phyloP scores from a whole-genome alignment of 2,888 invertebrate genomes.

The Plutella xylostella region DNA sequence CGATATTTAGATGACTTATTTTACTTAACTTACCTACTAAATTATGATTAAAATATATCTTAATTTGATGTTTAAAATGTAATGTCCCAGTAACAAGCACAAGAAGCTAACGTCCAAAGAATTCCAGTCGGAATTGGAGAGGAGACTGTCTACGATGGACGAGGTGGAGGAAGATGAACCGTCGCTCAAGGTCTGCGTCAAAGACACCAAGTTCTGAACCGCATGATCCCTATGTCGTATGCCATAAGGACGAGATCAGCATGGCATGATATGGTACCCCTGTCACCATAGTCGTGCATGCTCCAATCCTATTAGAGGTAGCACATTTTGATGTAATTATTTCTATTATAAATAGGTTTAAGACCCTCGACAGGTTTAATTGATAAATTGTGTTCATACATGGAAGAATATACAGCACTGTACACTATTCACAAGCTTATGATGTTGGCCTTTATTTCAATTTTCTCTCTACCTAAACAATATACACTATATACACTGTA shows the following conservation, averaged over 20 bases:
- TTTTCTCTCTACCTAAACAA: no score
- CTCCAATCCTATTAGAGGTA: constrained; percentile 11
- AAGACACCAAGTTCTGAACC: constrained; percentile 59
- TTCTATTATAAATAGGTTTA: background rate
- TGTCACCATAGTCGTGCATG: constrained; percentile 5
- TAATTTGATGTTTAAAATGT: background rate
- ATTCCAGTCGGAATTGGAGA: constrained; percentile 70
- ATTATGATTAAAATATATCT: background rate
- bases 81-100: constrained; percentile 64
- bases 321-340: constrained; percentile 7
- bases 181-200: constrained; percentile 58
- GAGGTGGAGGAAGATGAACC: constrained; percentile 87
- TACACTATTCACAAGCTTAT: no score
- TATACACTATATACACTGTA: no score
- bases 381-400: no score
- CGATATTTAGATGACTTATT: no score
- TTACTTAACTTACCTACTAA: background rate
- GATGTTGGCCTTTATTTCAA: no score
- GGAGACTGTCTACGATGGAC: constrained; percentile 85
- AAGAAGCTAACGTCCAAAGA: constrained; percentile 79
- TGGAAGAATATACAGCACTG: no score
- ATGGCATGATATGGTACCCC: constrained; percentile 28
- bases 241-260: constrained; percentile 20
- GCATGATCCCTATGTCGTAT: constrained; percentile 20
- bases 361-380: no score